phyloP scores from a whole-genome alignment of 1,140 invertebrate genomes.

The Mercenaria mercenaria region DNA sequence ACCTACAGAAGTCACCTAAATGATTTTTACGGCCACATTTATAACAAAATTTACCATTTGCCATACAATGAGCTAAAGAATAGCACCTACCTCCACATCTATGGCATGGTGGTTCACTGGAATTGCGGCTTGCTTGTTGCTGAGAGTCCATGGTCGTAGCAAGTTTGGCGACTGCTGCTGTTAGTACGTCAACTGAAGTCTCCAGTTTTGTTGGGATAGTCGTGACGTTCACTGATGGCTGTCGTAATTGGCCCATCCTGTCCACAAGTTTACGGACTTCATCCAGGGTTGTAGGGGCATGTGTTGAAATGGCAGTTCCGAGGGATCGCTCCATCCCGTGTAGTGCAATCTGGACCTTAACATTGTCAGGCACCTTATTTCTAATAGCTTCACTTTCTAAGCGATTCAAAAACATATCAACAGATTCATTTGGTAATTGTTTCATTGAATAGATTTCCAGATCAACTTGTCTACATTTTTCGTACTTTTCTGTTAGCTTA shows the following conservation, averaged over 20 bases:
- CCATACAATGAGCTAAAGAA: background rate
- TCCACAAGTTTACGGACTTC: background rate
- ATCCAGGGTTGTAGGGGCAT: background rate
- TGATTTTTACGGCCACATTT: background rate
- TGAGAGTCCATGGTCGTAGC: background rate
- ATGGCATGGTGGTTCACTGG: background rate
- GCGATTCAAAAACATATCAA: background rate
- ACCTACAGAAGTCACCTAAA: background rate
- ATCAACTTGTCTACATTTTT: background rate
- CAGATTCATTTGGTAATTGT: background rate
- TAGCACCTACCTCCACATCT: background rate
- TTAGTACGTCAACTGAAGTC: background rate
- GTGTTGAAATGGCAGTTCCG: background rate
- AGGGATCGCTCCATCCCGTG: background rate
- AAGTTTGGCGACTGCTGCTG: background rate
- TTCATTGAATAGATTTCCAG: background rate
- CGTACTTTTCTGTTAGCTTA: background rate
- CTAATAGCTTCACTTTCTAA: background rate
- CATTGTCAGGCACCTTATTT: background rate
- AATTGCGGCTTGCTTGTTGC: background rate
- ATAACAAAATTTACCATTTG: background rate
- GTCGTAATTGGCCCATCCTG: background rate
- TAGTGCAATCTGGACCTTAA: background rate
- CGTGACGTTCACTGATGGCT: background rate
- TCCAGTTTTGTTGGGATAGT: background rate